phyloP scores from a whole-genome alignment of 1,140 invertebrate genomes.

The Drosophila sp. region DNA sequence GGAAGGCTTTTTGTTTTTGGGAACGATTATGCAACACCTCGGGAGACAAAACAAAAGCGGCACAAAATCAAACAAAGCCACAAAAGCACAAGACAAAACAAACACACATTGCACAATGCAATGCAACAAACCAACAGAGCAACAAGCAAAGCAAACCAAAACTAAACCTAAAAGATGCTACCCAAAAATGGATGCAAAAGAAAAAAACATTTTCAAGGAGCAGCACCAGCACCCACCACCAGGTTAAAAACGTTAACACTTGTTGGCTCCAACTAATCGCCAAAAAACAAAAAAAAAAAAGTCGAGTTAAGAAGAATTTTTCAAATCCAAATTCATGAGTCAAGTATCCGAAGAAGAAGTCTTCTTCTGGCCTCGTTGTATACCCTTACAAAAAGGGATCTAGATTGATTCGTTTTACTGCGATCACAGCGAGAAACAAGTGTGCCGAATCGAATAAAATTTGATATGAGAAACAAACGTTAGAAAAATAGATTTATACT shows the following conservation, averaged over 20 bases:
- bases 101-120: conserved; percentile 59
- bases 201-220: conserved; percentile 50
- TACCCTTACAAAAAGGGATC: neutral
- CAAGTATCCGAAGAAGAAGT: conserved; percentile 60
- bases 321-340: conserved; percentile 76
- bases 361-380: conserved; percentile 42
- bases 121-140: conserved; percentile 41
- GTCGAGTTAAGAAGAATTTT: conserved; percentile 73
- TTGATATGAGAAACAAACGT: no score
- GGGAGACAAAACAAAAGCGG: conserved; percentile 18
- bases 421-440: no score
- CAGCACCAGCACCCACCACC: conserved; percentile 42
- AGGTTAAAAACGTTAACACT: conserved; percentile 67
- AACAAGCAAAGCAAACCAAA: conserved; percentile 33
- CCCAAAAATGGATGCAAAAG: conserved; percentile 70
- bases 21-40: conserved; percentile 4
- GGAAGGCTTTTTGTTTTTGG: neutral
- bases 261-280: conserved; percentile 74
- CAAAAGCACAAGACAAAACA: conserved; percentile 25
- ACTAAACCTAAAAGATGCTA: conserved; percentile 65
- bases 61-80: conserved; percentile 43
- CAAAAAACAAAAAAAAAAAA: conserved; percentile 56
- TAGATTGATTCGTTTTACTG: neutral
- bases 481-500: no score
- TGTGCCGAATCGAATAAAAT: no score